Evolutionary conservation across 2,113 vertebrate species (phyloP).

Genomic region (Aphelocoma coerulescens): DNA sequence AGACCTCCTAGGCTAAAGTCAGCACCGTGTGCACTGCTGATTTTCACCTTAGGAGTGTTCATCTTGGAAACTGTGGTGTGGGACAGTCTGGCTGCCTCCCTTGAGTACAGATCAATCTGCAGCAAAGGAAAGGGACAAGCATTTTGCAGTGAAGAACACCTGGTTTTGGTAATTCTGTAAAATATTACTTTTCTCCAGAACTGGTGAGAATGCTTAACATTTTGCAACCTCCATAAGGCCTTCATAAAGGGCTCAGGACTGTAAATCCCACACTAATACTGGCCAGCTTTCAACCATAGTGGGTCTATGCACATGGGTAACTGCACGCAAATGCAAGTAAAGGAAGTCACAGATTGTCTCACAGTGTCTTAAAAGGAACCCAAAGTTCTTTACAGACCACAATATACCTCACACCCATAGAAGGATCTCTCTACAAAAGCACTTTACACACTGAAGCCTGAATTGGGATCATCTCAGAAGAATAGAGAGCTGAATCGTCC

Average conservation of each 20-base stretch:
- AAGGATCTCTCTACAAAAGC: background rate
- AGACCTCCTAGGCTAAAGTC: background rate
- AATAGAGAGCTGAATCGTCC: background rate
- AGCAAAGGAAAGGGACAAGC: background rate
- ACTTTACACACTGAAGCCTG: background rate
- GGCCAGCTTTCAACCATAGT: background rate
- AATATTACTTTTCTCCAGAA: background rate
- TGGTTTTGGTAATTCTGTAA: background rate
- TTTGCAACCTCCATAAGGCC: background rate
- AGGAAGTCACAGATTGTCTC: background rate
- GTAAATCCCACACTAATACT: background rate
- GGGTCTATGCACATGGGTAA: fast-evolving
- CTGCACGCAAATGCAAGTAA: background rate
- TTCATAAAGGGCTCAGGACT: background rate
- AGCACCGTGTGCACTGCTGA: background rate
- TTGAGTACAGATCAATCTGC: background rate
- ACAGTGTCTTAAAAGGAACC: background rate
- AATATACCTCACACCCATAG: background rate
- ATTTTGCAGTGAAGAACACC: background rate
- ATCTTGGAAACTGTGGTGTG: background rate
- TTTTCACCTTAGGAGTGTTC: background rate
- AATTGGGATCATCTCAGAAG: background rate
- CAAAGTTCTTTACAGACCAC: background rate
- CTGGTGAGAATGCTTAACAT: background rate
- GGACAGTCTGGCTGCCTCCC: background rate